These are phyloP conservation scores for Calidris pygmaea DNA, from an alignment of 2,113 vertebrate genomes.

Conservation along the genomic window DNA sequence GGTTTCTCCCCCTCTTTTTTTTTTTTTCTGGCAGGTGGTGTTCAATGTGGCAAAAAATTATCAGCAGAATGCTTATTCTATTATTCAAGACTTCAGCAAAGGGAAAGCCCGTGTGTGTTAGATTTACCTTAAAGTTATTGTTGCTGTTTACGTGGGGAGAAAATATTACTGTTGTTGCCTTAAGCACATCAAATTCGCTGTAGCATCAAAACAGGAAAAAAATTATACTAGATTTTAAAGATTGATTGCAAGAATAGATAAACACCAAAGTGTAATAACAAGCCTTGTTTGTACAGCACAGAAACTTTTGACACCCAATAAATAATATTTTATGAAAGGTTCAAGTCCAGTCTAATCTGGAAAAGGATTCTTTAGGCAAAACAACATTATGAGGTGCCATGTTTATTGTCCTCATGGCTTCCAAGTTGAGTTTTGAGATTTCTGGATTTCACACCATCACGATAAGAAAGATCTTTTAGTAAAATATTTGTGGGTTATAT, in stretches of 20 bases:
- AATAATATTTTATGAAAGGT: not conserved
- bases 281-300: not conserved
- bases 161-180: not conserved
- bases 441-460: conserved; percentile 4
- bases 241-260: not conserved
- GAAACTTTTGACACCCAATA: not conserved
- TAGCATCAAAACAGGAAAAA: not conserved
- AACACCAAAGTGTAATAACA: not conserved
- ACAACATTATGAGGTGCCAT: conserved; percentile 16
- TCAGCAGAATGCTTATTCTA: not conserved
- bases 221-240: not conserved
- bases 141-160: not conserved
- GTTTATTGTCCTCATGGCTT: conserved; percentile 13
- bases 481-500: not conserved
- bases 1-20: not conserved
- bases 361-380: not conserved
- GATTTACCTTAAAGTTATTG: not conserved
- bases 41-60: not conserved
- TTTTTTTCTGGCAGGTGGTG: conserved; percentile 13
- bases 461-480: not conserved
- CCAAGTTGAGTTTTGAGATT: conserved; percentile 12
- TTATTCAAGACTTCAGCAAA: not conserved
- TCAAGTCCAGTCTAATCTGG: conserved; percentile 7
- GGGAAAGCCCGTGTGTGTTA: not conserved
- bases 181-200: not conserved